A percentile compares a stretch with the other conserved stretches of the same genome.
These are phyloP conservation scores for Rhynchotus rufescens DNA, from an alignment of 2,797 vertebrate genomes.

Conservation along the genomic window DNA sequence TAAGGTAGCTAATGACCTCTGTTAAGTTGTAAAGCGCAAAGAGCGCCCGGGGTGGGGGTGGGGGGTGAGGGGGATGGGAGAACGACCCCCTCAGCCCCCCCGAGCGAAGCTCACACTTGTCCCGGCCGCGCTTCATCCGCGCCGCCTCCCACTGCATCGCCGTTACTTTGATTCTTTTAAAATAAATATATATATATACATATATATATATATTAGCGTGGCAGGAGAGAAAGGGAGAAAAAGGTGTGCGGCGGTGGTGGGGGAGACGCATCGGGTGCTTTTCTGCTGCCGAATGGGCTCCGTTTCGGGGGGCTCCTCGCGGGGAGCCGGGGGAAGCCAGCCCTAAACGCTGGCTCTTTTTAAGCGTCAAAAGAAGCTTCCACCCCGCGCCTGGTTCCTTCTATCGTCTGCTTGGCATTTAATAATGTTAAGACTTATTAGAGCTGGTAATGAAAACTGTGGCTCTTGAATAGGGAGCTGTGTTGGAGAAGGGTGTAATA, in stretches of 20 bases:
- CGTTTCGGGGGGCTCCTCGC: conserved; percentile 75
- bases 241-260: not conserved
- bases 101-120: too few species aligned
- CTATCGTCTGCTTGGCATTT: conserved; percentile 91
- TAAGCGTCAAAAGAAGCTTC: conserved; percentile 88
- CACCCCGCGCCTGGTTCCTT: conserved; percentile 86
- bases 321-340: conserved; percentile 83
- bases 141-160: too few species aligned
- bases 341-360: conserved; percentile 84
- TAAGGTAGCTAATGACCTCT: too few species aligned
- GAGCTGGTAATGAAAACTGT: conserved; percentile 93
- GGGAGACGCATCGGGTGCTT: conserved; percentile 46
- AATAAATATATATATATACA: too few species aligned
- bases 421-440: conserved; percentile 99
- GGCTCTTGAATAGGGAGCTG: conserved; percentile 91
- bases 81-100: too few species aligned
- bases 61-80: too few species aligned
- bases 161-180: too few species aligned
- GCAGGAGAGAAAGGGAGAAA: too few species aligned
- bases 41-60: too few species aligned
- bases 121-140: too few species aligned
- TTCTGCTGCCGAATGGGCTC: conserved; percentile 69
- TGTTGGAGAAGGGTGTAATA: conserved; percentile 95
- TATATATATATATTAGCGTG: too few species aligned
- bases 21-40: too few species aligned